phyloP scores from a whole-genome alignment of 1,140 invertebrate species.

The Sitophilus oryzae region DNA sequence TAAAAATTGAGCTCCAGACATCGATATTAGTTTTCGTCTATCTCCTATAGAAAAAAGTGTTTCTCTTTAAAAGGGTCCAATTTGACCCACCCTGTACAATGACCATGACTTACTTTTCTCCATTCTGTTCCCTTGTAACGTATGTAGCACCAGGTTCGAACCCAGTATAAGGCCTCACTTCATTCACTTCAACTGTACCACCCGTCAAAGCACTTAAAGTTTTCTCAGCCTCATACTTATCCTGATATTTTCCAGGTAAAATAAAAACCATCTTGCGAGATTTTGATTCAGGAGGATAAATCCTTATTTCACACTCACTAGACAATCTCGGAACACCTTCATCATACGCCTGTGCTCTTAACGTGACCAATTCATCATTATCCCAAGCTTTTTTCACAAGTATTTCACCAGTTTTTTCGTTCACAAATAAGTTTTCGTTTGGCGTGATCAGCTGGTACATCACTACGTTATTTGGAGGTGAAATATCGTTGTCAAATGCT shows the following conservation, averaged over 20 bases:
- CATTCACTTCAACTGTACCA: conserved; percentile 64
- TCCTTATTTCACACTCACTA: conserved; percentile 57
- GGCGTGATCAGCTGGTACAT: conserved; percentile 69
- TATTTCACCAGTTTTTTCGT: conserved; percentile 68
- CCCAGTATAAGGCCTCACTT: conserved; percentile 62
- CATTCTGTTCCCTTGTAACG: conserved; percentile 40
- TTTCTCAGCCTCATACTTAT: conserved; percentile 63
- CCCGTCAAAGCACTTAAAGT: conserved; percentile 70
- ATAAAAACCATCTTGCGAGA: conserved; percentile 71
- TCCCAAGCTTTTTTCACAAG: conserved; percentile 29
- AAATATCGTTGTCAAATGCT: conserved; percentile 76
- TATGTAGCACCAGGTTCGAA: conserved; percentile 46
- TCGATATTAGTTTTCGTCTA: too few relatives aligned
- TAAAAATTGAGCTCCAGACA: too few relatives aligned
- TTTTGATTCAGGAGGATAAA: conserved; percentile 61
- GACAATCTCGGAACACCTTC: conserved; percentile 69
- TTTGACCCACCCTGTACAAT: conserved; percentile 3
- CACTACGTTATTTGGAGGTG: conserved; percentile 79
- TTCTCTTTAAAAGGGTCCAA: too few relatives aligned
- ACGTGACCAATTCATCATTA: conserved; percentile 32
- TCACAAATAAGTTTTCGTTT: conserved; percentile 48
- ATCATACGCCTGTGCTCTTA: conserved; percentile 68
- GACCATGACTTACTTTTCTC: conserved; percentile 36
- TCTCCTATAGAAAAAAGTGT: too few relatives aligned
- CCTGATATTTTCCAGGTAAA: conserved; percentile 64